phyloP scores from a whole-genome alignment of 1,140 invertebrate genomes.

The Lycorma delicatula region DNA sequence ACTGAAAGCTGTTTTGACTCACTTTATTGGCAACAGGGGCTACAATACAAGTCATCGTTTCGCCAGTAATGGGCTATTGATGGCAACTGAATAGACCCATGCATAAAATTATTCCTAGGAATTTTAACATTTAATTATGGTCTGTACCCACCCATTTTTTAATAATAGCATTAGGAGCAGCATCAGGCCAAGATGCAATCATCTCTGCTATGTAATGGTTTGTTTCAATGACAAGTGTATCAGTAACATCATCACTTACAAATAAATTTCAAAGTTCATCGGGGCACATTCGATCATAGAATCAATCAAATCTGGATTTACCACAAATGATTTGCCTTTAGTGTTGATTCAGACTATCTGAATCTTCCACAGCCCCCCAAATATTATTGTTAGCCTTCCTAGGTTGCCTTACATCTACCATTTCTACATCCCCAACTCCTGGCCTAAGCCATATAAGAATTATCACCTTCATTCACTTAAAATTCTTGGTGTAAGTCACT shows the following conservation, averaged over 20 bases:
- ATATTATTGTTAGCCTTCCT: no score
- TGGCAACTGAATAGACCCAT: no score
- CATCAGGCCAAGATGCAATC: neutral
- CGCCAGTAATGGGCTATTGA: conserved; percentile 14
- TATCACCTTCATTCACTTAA: no score
- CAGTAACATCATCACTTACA: conserved; percentile 10
- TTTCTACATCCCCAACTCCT: no score
- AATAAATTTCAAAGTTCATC: neutral
- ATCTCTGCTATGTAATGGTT: conserved; percentile 26
- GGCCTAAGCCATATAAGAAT: no score
- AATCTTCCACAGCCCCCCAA: neutral
- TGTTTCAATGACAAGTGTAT: conserved; percentile 23
- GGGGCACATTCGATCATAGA: neutral
- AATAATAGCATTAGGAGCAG: conserved; percentile 7
- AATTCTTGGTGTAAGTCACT: no score
- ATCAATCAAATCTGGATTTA: neutral
- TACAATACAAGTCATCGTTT: conserved; percentile 2
- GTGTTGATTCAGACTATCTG: neutral
- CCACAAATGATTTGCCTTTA: neutral
- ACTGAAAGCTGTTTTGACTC: conserved; percentile 22
- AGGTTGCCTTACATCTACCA: no score
- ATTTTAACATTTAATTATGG: conserved; percentile 24
- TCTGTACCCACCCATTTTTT: conserved; percentile 12
- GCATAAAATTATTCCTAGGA: conserved; percentile 27
- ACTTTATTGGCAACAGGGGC: neutral